These are phyloP conservation scores for Centropyge bicolor DNA, from an alignment of 2,797 vertebrate genomes.

Conservation along the genomic window DNA sequence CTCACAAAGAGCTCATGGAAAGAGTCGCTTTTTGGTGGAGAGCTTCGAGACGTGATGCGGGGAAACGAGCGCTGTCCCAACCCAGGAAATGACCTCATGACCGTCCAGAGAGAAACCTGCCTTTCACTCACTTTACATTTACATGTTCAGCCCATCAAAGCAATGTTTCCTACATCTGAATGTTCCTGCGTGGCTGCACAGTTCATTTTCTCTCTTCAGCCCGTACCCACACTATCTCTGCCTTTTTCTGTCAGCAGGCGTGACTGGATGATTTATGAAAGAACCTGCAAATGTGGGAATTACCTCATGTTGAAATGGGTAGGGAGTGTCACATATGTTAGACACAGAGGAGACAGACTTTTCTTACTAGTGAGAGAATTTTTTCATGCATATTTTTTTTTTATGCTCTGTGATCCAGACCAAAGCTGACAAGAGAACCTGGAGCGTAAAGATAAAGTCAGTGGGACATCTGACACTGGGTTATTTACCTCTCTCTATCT, in stretches of 20 bases:
- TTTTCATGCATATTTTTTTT: not conserved
- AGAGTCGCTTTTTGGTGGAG: conserved; percentile 27
- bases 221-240: not conserved
- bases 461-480: conserved; percentile 13
- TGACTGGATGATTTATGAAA: conserved; percentile 34
- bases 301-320: conserved; percentile 37
- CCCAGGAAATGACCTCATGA: conserved; percentile 59
- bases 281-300: conserved; percentile 13
- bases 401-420: not conserved
- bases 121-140: conserved; percentile 28
- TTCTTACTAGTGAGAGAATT: conserved; percentile 6
- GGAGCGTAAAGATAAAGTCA: conserved; percentile 1
- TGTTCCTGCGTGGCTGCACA: not conserved
- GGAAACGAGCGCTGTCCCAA: conserved; percentile 22
- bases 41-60: conserved; percentile 27
- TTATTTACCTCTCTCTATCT: conserved; percentile 4
- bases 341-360: conserved; percentile 24
- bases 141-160: conserved; percentile 18
- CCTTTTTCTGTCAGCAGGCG: conserved; percentile 2
- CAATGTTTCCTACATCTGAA: not conserved
- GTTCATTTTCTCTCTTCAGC: not conserved
- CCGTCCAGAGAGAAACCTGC: conserved; percentile 20
- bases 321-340: conserved; percentile 41
- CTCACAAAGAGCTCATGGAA: conserved; percentile 36
- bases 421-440: conserved; percentile 7